Conservation (phyloP, 2,888 invertebrate genomes). For the Coremacera marginata region DNA sequence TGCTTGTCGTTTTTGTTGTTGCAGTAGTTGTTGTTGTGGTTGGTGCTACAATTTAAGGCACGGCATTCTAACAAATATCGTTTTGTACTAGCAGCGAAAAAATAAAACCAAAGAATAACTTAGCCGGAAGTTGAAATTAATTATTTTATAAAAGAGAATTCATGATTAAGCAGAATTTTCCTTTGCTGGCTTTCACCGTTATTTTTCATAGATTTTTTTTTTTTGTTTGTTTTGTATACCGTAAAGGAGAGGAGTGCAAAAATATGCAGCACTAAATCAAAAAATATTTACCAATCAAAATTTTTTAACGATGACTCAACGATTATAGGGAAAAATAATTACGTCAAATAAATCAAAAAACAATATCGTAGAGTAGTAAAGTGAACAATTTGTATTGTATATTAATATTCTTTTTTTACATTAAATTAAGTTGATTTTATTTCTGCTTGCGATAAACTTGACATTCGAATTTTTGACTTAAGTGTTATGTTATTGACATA, state of each 20-base stretch:
- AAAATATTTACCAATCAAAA: neutral
- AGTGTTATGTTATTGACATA: too few relatives aligned
- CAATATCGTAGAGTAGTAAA: too few relatives aligned
- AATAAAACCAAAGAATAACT: neutral
- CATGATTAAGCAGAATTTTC: conserved; percentile 6
- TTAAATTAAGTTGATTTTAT: too few relatives aligned
- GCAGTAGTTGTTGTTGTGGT: neutral
- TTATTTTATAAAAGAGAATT: conserved; percentile 15
- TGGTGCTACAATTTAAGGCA: neutral
- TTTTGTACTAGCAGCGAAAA: neutral
- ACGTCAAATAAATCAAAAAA: neutral
- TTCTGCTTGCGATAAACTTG: too few relatives aligned
- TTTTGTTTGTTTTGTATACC: neutral
- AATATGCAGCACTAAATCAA: too few relatives aligned
- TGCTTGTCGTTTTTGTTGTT: neutral
- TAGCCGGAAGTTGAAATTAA: conserved; percentile 18
- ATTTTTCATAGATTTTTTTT: neutral
- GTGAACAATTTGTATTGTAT: too few relatives aligned
- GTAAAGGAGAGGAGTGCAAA: neutral
- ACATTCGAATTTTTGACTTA: too few relatives aligned
- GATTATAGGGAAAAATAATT: neutral
- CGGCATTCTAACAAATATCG: neutral
- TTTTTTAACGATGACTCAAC: neutral
- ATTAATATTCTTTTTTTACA: too few relatives aligned
- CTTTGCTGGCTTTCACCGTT: neutral